Conservation (phyloP, 2,797 vertebrate species). For the Lindbergichthys nudifrons region DNA sequence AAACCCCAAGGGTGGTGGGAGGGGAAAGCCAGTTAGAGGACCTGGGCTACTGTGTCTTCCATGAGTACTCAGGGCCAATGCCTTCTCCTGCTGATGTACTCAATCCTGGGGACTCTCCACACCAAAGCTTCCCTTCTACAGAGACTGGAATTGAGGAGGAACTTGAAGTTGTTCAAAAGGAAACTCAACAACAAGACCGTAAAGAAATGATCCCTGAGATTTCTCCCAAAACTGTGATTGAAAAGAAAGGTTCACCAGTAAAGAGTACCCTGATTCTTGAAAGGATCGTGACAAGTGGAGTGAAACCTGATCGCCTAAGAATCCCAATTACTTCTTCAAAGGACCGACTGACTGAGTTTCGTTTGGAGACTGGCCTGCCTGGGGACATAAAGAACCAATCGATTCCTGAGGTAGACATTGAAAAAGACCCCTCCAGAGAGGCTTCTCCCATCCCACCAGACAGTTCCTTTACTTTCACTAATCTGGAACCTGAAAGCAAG, state of each 20-base stretch:
- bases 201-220: constrained; percentile 40
- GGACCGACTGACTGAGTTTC: constrained; percentile 73
- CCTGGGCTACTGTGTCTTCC: constrained; percentile 92
- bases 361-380: constrained; percentile 75
- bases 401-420: constrained; percentile 81
- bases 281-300: constrained; percentile 73
- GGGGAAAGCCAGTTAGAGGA: constrained; percentile 88
- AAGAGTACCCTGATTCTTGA: constrained; percentile 73
- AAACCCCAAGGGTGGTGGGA: constrained; percentile 40
- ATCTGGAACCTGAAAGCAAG: constrained; percentile 50
- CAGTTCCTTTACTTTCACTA: constrained; percentile 72
- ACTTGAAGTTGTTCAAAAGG: constrained; percentile 25
- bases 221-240: constrained; percentile 40
- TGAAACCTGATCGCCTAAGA: constrained; percentile 78
- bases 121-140: constrained; percentile 64
- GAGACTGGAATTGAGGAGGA: constrained; percentile 59
- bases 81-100: constrained; percentile 89
- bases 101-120: constrained; percentile 69
- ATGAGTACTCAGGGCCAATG: constrained; percentile 91
- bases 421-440: constrained; percentile 82
- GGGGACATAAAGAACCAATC: constrained; percentile 77
- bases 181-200: constrained; percentile 25
- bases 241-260: constrained; percentile 70
- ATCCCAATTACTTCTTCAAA: constrained; percentile 74
- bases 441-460: constrained; percentile 82